phyloP scores from a whole-genome alignment of 92 coral and sea anemone genomes.

The Zoanthus sansibaricus region DNA sequence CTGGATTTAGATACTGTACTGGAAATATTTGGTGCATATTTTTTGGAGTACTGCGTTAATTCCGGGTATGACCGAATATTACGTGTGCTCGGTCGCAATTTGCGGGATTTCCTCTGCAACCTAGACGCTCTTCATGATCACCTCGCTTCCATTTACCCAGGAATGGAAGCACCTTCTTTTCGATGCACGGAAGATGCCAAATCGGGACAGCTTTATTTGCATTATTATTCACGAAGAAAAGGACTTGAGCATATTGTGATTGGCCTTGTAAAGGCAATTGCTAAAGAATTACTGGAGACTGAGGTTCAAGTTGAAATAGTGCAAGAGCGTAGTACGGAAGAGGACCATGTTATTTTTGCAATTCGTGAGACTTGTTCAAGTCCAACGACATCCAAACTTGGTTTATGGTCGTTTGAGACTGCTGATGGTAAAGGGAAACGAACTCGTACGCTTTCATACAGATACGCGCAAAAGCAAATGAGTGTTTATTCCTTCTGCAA shows the following conservation, averaged over 20 bases:
- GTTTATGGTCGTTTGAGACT: conserved; percentile 79
- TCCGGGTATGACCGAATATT: conserved; percentile 97
- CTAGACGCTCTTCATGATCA: conserved; percentile 98
- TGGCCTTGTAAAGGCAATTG: conserved; percentile 96
- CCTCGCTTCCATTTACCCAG: conserved; percentile 95
- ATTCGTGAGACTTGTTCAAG: conserved; percentile 76
- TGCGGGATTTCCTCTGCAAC: conserved; percentile 97
- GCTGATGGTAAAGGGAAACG: conserved; percentile 21
- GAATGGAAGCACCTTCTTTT: conserved; percentile 99
- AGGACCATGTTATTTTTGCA: conserved; percentile 87
- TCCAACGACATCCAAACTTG: conserved; percentile 86
- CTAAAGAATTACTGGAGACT: conserved; percentile 82
- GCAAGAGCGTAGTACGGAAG: conserved; percentile 69
- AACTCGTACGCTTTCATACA: conserved; percentile 35
- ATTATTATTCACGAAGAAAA: conserved; percentile 88
- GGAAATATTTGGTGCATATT: conserved; percentile 96
- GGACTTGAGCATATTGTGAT: conserved; percentile 96
- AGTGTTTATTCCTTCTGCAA: conserved; percentile 91
- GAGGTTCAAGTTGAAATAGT: conserved; percentile 73
- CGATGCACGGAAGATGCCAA: conserved; percentile 90
- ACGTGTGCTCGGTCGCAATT: conserved; percentile 94
- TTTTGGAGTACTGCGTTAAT: conserved; percentile 92
- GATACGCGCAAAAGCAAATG: conserved; percentile 52
- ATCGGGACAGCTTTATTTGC: conserved; percentile 85
- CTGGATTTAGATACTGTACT: conserved; percentile 80